Base-by-base conservation (phyloP, 2,113 vertebrate genomes). In the Nothocercus julius region DNA sequence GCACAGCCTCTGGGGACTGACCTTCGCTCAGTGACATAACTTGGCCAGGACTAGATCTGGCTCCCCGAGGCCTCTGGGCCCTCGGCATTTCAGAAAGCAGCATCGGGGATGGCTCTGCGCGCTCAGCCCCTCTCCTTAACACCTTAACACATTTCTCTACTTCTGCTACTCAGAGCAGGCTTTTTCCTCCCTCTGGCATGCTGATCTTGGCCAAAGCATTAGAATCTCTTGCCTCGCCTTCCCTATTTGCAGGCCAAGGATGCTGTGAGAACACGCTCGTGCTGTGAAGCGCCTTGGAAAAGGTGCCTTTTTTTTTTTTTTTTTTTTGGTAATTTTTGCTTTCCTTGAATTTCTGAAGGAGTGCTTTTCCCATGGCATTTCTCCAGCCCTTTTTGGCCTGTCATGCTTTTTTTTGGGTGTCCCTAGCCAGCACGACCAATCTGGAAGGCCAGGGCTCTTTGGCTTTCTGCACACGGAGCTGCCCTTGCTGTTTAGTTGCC, bases 211-310 rank as follows among this genome's bases (percentile, higher is more conserved):
- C 30, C 92, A 84, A 79, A 88, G 58, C n/a, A 90, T 72, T 92
- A 84, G 82, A 84, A 94, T 72, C 62, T 89, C 75, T 32, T 84
- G 85, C 79, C 96, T 74, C 77, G 34, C 44, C 82, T 93, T 88
- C 42, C 87, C 94, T 44, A 56, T 4, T 45, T 19, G 45, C 44
- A 85, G 81, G 42, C 53, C 51, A 49, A 72, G 63, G 34, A 82
- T 42, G 27, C 81, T 59, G 20, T 66, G n/a, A 80, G 54, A 89
- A 86, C 13, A 25, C 6, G 27, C 34, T 73, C 87, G 62, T 47
- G 9, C 53, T 72, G 19, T 38, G 19, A 70, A 53, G 32, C 7
- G 34, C 56, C 67, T 81, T 58, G 38, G 53, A 64, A 74, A 51
- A 12, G 15, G n/a, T n/a, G n/a, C n/a, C 1, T 2, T 0, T 11